A percentile compares a stretch with the other conserved stretches of the same genome.
Conservation (phyloP, 2,113 vertebrate genomes). For the Formicarius rufipectus region DNA sequence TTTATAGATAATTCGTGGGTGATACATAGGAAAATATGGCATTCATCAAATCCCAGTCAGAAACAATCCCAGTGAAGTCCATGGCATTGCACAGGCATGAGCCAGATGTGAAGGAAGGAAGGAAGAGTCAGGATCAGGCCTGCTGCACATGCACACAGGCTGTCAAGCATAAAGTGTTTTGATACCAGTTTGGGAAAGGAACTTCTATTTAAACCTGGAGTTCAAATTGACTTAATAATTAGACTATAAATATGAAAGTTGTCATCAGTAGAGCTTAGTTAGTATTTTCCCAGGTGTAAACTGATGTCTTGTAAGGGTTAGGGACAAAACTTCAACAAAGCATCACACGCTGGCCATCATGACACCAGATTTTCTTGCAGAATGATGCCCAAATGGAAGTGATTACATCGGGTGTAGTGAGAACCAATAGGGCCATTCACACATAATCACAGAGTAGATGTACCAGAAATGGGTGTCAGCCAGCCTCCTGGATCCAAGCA, state of each 20-base stretch:
- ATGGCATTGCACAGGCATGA: not conserved
- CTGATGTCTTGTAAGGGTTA: not conserved
- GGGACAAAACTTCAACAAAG: not conserved
- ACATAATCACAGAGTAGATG: slow-evolving; percentile 45
- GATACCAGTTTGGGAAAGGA: not conserved
- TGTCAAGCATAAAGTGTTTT: not conserved
- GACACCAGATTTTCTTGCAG: slow-evolving; percentile 42
- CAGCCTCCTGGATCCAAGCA: slow-evolving; percentile 17
- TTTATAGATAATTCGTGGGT: slow-evolving; percentile 46
- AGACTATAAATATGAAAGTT: slow-evolving; percentile 32
- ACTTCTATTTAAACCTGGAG: not conserved
- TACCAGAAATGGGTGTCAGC: slow-evolving; percentile 37
- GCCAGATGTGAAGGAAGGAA: slow-evolving; percentile 36
- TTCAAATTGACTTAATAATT: not conserved
- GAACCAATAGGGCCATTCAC: slow-evolving; percentile 36
- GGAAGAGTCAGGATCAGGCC: not conserved
- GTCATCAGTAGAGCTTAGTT: not conserved
- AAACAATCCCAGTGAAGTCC: slow-evolving; percentile 5
- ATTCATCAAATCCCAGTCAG: slow-evolving; percentile 20
- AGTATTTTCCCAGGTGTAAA: slow-evolving; percentile 25
- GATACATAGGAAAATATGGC: slow-evolving; percentile 8
- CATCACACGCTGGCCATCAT: not conserved
- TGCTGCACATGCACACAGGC: not conserved
- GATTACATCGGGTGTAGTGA: not conserved
- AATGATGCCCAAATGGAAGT: slow-evolving; percentile 48